Evolutionary conservation across 1,140 invertebrate species (phyloP).

Genomic region (Aphaenogaster ashmeadi): DNA sequence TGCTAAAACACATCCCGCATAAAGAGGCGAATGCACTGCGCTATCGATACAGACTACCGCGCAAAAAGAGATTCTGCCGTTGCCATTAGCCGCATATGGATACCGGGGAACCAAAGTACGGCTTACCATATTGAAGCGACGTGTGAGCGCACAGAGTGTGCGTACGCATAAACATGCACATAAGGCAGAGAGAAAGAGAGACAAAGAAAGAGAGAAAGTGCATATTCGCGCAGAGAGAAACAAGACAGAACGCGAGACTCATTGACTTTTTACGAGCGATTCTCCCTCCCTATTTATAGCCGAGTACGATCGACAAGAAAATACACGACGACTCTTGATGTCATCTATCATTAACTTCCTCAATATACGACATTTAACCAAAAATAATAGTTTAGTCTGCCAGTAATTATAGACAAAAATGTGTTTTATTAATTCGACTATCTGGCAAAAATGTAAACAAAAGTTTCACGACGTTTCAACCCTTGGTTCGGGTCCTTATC

Average conservation of each 20-base stretch:
- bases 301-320: slow-evolving; percentile 15
- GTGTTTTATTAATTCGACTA: too few species aligned
- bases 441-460: too few species aligned
- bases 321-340: slow-evolving; percentile 17
- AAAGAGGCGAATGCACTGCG: slow-evolving; percentile 56
- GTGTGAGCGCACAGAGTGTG: slow-evolving; percentile 24
- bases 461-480: too few species aligned
- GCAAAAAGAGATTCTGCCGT: slow-evolving; percentile 56
- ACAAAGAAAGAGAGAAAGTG: background rate
- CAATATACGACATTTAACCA: background rate
- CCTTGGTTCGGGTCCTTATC: too few species aligned
- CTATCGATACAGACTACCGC: slow-evolving; percentile 56
- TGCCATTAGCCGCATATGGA: slow-evolving; percentile 56
- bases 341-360: background rate
- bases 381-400: too few species aligned
- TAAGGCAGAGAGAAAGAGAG: background rate
- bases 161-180: slow-evolving; percentile 17
- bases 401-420: too few species aligned
- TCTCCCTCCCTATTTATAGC: slow-evolving; percentile 33
- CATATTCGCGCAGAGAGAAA: background rate
- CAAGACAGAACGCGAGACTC: slow-evolving; percentile 20
- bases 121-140: slow-evolving; percentile 39
- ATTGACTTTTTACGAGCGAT: slow-evolving; percentile 50
- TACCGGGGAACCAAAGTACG: slow-evolving; percentile 53
- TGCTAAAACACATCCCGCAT: slow-evolving; percentile 5